phyloP scores from a whole-genome alignment of 2,113 vertebrate species.

The Apodemus speciosus region DNA sequence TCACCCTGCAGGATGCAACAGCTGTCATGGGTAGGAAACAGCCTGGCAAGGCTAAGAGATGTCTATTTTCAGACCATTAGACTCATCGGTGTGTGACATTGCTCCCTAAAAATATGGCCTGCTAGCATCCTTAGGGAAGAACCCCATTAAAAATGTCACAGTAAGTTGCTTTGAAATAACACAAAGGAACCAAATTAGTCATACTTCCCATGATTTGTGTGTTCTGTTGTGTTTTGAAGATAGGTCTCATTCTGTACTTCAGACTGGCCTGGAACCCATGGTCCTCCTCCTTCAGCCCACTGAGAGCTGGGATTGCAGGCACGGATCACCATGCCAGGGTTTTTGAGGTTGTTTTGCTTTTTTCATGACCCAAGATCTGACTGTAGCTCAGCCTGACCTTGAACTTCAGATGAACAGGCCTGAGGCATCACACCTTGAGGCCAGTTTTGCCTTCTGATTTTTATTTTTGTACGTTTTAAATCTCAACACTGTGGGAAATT shows the following conservation, averaged over 20 bases:
- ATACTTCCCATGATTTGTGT: neutral
- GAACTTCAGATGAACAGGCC: neutral
- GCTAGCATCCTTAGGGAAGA: neutral
- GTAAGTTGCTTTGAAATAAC: neutral
- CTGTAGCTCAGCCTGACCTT: neutral
- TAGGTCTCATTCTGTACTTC: neutral
- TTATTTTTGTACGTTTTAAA: neutral
- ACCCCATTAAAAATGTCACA: neutral
- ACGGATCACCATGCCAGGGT: too few species aligned
- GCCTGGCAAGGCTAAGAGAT: neutral
- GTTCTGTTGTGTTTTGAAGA: neutral
- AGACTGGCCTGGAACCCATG: neutral
- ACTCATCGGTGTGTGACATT: neutral
- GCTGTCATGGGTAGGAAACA: neutral
- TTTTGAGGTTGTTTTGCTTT: neutral
- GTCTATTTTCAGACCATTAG: conserved; percentile 15
- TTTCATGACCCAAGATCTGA: neutral
- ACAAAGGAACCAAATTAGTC: neutral
- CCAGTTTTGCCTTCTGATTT: neutral
- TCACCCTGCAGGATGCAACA: neutral
- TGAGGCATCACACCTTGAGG: neutral
- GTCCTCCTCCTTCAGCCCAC: neutral
- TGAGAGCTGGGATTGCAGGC: neutral
- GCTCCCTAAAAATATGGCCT: neutral
- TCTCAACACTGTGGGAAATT: neutral